These are phyloP conservation scores for Pterobdella sp. DNA, from an alignment of 2,888 invertebrate genomes.

Conservation along the genomic window DNA sequence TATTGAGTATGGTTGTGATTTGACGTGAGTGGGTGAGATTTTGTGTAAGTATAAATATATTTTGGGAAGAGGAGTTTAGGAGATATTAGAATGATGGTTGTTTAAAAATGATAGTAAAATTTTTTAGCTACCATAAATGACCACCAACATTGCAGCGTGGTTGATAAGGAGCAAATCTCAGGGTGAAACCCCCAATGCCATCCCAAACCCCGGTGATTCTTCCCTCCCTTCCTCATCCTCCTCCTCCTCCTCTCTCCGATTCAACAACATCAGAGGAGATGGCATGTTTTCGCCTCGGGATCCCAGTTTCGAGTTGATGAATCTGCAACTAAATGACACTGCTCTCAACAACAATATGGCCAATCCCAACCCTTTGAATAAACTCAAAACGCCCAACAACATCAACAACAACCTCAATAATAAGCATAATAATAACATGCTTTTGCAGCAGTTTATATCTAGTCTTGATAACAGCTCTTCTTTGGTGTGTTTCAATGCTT, in stretches of 20 bases:
- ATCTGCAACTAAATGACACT: background rate
- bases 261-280: conserved; percentile 6
- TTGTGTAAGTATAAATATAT: too few relatives aligned
- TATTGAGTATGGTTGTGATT: too few relatives aligned
- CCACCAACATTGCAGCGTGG: conserved; percentile 6
- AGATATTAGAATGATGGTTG: too few relatives aligned
- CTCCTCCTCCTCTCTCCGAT: background rate
- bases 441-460: conserved; percentile 21
- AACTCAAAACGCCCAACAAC: conserved; percentile 15
- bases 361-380: background rate
- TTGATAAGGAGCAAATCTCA: background rate
- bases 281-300: background rate
- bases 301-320: background rate
- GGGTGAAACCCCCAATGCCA: background rate
- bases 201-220: background rate
- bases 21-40: too few relatives aligned
- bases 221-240: conserved; percentile 6
- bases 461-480: conserved; percentile 12
- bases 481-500: background rate
- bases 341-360: background rate
- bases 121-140: too few relatives aligned
- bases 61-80: too few relatives aligned
- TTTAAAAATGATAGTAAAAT: too few relatives aligned
- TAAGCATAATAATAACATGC: background rate
- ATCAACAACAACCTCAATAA: conserved; percentile 5